Conservation (phyloP, 2,797 vertebrate species). For the Crypturellus tataupa region DNA sequence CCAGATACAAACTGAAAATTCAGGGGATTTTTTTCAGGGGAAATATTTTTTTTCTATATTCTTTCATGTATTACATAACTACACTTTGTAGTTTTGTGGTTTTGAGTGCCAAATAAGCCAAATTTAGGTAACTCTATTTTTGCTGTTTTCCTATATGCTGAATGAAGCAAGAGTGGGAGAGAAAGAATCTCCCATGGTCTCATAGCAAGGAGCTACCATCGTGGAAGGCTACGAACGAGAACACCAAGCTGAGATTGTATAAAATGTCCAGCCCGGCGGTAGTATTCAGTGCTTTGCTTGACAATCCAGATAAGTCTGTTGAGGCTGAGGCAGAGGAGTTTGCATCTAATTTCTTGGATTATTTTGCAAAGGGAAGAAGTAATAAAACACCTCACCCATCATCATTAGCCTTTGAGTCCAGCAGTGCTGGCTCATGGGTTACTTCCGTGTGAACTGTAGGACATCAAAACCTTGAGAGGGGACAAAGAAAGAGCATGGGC, state of each 20-base stretch:
- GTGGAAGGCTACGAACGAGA: background rate
- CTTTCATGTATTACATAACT: background rate
- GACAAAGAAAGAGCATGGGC: background rate
- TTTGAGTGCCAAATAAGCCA: background rate
- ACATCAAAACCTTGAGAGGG: background rate
- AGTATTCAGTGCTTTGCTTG: background rate
- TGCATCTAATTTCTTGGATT: background rate
- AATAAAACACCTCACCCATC: background rate
- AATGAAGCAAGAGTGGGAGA: background rate
- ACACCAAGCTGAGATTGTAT: rapidly evolving
- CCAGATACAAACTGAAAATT: background rate
- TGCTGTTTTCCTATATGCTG: background rate
- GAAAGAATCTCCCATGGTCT: background rate
- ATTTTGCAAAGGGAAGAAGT: background rate
- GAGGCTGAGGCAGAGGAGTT: background rate
- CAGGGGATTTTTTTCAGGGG: background rate
- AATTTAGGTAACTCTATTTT: background rate
- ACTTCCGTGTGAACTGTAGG: background rate
- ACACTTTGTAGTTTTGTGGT: background rate
- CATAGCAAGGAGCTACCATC: background rate
- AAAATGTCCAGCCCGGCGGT: background rate
- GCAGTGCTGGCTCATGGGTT: background rate
- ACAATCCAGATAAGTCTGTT: background rate
- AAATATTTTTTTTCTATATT: background rate
- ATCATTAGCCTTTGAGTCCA: background rate